Base-by-base conservation (phyloP, 2,888 invertebrate species). In the Gonocerus acuteangulatus region DNA sequence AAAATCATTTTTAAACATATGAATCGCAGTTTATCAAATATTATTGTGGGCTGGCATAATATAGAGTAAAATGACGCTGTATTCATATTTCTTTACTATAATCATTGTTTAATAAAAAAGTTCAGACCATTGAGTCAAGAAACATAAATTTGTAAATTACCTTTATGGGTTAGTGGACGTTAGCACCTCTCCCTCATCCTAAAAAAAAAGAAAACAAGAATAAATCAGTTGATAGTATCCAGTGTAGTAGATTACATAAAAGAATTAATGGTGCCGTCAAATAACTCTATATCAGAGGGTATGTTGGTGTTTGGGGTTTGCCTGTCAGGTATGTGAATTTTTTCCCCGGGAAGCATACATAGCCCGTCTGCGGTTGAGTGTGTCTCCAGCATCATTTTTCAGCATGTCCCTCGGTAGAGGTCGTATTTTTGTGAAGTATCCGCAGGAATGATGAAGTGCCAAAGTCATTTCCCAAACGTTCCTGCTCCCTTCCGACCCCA, bases 401-500 rank as follows among this genome's bases (percentile, higher is more conserved):
- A 52, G n/a, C 39, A 15, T 22, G 52, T 39, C 52, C 52, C 52
- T 18, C 18, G n/a, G 32, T 19, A 13, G 49, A 19, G 15, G 32
- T 49, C 52, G 52, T 32, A 52, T 52, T 52, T 52, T 39, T 52
- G 52, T 52, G 39, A 52, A 52, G 52, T 52, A 52, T 52, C 22
- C 42, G 1, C 4, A 1, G 39, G 39, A n/a, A 34, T 52, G 52
- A 52, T 52, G 52, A 21, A 52, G 52, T 52, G 36, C 39, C 52
- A 1, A 4, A 36, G 23, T 52, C 52, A 52, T 52, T 52, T 39
- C 52, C 21, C n/a, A n/a, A n/a, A n/a, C n/a, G n/a, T n/a, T n/a
- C n/a, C n/a, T n/a, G n/a, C n/a, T 34, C 36, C 52, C 52, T 47
- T 47, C 48, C 19, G 19, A 9, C 22, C 48, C 48, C 48, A 48